Base-by-base conservation (phyloP, 92 coral and sea anemone genomes). In the Bergia sp. region DNA sequence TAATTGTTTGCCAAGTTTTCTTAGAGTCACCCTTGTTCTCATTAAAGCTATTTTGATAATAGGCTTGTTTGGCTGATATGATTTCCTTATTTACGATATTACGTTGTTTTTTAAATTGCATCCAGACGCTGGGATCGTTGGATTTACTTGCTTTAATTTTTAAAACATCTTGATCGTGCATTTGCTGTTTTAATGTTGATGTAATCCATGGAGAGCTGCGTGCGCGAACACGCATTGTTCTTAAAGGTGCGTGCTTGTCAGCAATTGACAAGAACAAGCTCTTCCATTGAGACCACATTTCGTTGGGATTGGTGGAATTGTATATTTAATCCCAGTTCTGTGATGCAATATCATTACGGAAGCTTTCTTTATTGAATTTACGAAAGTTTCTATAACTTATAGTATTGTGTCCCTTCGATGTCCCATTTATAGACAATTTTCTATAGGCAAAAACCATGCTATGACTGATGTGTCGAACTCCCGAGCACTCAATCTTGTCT, bases 141-240 rank as follows among this genome's bases (percentile, higher is more conserved):
- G 91, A 67, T 47, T 84, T 83, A 16, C 66, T 81, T 43, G 91
- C 92, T 84, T 81, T 89, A 83, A 82, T 43, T 76, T 86, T 92
- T 72, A 90, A 71, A 71, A 86, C 77, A 81, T 90, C 86, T 42
- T 86, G 64, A 49, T 86, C 82, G 85, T 90, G 92, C 93, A 92
- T 92, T 13, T 18, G 86, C 57, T 79, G 78, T 79, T 87, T 79
- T 21, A 88, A 65, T 80, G 86, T 87, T 29, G 93, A 76, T 67
- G 93, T 91, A 47, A 93, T 93, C 93, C 95, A 93, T 12, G 93
- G 95, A 16, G 95, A 93, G 49, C 85, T 88, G 55, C 90, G 77
- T 76, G 86, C 65, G 80, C 93, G 82, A 69, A 91, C 91, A 18
- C 92, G 90, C 87, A 36, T 75, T 79, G 37, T 75, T 55, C 84